Evolutionary conservation across 2,113 vertebrate genomes (phyloP).

Genomic region (Channa argus): DNA sequence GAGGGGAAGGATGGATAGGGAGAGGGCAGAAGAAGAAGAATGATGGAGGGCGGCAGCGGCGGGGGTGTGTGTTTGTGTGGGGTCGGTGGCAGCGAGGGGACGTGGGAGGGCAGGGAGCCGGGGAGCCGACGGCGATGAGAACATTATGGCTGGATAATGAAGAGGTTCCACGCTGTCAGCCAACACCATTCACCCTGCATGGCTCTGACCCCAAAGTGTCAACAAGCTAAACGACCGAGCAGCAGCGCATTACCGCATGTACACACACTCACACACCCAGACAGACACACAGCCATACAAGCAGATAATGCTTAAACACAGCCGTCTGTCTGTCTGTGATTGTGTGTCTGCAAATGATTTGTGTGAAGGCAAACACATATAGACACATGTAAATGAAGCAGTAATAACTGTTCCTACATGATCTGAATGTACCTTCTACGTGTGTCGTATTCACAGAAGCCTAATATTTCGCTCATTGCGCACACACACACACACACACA

Average conservation of each 20-base stretch:
- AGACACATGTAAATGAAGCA: conserved; percentile 9
- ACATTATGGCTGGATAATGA: conserved; percentile 83
- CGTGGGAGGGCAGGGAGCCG: conserved; percentile 23
- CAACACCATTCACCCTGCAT: conserved; percentile 80
- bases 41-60: conserved; percentile 38
- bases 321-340: conserved; percentile 4
- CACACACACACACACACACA: conserved; percentile 16
- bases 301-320: conserved; percentile 13
- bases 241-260: conserved; percentile 76
- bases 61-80: conserved; percentile 22
- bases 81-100: conserved; percentile 11
- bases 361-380: conserved; percentile 1
- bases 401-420: conserved; percentile 19
- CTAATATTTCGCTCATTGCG: conserved; percentile 20
- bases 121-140: conserved; percentile 76
- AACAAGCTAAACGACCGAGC: conserved; percentile 83
- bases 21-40: conserved; percentile 46
- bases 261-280: conserved; percentile 34
- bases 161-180: conserved; percentile 84
- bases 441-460: conserved; percentile 16
- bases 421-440: neutral
- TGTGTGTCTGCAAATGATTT: neutral
- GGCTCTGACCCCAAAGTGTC: conserved; percentile 85
- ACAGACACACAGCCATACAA: conserved; percentile 7
- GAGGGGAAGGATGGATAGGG: conserved; percentile 38